Percentiles rank a stretch among this genome's conserved stretches.
These are phyloP conservation scores for Linurgus olivaceus DNA, from an alignment of 2,797 vertebrate species.

Conservation along the genomic window DNA sequence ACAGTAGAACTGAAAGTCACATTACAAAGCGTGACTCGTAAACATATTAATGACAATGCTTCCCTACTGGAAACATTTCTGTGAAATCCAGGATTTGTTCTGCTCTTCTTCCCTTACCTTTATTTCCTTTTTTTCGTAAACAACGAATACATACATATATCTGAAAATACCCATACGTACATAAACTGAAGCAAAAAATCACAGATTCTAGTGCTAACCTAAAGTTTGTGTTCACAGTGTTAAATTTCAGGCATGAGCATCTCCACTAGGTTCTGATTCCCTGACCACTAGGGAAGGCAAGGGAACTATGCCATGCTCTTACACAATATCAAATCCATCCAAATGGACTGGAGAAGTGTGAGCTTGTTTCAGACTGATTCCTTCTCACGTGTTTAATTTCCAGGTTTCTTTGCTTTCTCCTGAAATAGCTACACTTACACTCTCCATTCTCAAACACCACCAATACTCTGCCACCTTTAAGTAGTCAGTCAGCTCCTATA, in stretches of 20 bases:
- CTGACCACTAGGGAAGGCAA: background rate
- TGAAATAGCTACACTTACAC: background rate
- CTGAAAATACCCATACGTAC: background rate
- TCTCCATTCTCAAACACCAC: background rate
- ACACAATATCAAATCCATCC: background rate
- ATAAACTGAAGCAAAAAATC: background rate
- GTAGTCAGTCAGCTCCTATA: background rate
- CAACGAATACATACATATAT: background rate
- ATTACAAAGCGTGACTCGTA: background rate
- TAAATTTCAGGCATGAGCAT: background rate
- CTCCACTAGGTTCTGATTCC: background rate
- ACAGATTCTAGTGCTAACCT: background rate
- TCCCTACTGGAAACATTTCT: background rate
- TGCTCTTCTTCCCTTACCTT: background rate
- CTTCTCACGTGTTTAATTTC: background rate
- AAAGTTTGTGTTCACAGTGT: background rate
- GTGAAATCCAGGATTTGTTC: conserved; percentile 47
- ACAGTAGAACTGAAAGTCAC: background rate
- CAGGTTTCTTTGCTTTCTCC: background rate
- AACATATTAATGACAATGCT: background rate
- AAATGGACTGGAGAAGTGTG: background rate
- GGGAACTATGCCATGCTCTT: background rate
- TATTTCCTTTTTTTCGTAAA: background rate
- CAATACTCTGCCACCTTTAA: background rate
- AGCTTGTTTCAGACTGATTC: background rate